Evolutionary conservation across 2,797 vertebrate species (phyloP).

Genomic region (Neostethus bicornis): DNA sequence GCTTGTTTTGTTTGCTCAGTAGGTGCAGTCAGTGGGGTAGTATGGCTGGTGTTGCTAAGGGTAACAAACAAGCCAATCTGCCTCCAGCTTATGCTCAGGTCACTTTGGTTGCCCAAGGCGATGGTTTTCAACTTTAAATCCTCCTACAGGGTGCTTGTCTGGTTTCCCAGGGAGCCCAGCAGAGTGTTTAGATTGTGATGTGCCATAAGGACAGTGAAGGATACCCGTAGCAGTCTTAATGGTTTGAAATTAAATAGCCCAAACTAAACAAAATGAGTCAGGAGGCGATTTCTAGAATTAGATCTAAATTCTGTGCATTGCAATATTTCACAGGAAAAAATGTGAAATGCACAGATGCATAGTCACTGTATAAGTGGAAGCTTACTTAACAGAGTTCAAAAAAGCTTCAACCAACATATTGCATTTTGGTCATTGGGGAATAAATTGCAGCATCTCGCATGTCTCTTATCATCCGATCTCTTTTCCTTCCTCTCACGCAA

Average conservation of each 20-base stretch:
- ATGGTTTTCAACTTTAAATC: slow-evolving; percentile 52
- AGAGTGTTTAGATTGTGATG: slow-evolving; percentile 4
- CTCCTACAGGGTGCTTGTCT: slow-evolving; percentile 46
- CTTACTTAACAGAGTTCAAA: slow-evolving; percentile 21
- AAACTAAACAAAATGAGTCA: too few relatives aligned
- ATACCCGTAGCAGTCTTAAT: too few relatives aligned
- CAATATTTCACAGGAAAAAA: not conserved
- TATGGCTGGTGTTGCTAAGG: slow-evolving; percentile 38
- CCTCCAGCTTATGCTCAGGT: slow-evolving; percentile 46
- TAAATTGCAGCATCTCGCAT: slow-evolving; percentile 12
- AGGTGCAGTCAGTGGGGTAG: slow-evolving; percentile 11
- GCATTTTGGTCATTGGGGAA: slow-evolving; percentile 38
- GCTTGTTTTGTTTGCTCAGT: slow-evolving; percentile 31
- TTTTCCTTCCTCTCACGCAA: not conserved
- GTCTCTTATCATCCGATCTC: not conserved
- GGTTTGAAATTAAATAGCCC: too few relatives aligned
- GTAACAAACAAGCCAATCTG: slow-evolving; percentile 42
- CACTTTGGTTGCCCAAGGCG: slow-evolving; percentile 41
- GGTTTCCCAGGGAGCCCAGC: slow-evolving; percentile 50
- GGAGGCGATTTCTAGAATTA: slow-evolving; percentile 10
- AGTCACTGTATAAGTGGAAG: slow-evolving; percentile 21
- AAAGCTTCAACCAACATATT: slow-evolving; percentile 11
- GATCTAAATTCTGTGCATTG: too few relatives aligned
- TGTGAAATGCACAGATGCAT: not conserved
- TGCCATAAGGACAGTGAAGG: slow-evolving; percentile 4